Conservation (phyloP, 2,113 vertebrate species). For the Elephas maximus region DNA sequence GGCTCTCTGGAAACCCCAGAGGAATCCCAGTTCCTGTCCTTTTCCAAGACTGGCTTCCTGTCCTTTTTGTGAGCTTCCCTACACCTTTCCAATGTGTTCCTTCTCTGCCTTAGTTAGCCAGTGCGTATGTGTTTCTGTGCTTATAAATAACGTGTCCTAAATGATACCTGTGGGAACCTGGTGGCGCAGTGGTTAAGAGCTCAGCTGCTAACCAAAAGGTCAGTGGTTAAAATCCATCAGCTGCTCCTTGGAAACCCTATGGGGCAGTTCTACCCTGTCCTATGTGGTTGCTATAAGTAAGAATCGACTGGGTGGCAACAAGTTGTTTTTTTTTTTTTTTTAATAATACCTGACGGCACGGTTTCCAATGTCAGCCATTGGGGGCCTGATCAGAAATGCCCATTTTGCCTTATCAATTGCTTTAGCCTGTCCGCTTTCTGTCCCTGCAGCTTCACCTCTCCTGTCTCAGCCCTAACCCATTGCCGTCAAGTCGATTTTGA, state of each 20-base stretch:
- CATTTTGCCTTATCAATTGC: rapidly evolving
- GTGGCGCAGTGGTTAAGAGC: no score
- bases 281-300: no score
- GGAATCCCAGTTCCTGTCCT: not conserved
- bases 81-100: not conserved
- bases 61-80: not conserved
- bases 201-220: no score
- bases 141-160: not conserved
- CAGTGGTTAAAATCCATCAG: no score
- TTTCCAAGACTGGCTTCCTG: not conserved
- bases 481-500: not conserved
- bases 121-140: not conserved
- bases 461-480: not conserved
- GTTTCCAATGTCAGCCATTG: rapidly evolving
- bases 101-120: not conserved
- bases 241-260: no score
- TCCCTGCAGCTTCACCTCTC: not conserved
- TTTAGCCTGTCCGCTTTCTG: not conserved
- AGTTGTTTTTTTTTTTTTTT: no score
- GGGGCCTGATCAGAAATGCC: not conserved
- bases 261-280: no score
- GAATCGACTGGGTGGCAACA: no score
- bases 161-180: no score
- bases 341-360: no score
- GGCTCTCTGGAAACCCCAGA: not conserved